Base-by-base conservation (phyloP, 1,140 invertebrate genomes). In the Philopotamus ludificatus region DNA sequence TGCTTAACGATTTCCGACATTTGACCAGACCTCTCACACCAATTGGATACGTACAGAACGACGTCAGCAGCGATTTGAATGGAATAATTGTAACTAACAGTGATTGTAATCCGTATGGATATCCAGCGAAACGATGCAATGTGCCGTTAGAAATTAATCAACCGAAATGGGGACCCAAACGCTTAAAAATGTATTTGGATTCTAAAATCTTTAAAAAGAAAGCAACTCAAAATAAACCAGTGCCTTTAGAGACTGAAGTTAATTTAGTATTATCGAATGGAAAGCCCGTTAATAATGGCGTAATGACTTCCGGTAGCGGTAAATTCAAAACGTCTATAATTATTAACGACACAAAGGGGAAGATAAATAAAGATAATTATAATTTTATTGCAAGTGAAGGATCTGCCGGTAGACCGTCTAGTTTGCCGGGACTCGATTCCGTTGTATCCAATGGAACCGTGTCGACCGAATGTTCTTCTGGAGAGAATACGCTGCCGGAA, bases 41-140 rank as follows among this genome's bases (percentile, higher is more conserved):
- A 0, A 85, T 91, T 70, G 87, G 89, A 0, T 91, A 88, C 68
- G 80, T 91, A 0, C 89, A 89, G 71, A 92, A 92, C 72, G 87
- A 87, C 15, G 88, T 90, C n/a, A 85, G 82, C 60, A 28, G 44
- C 20, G 54, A 57, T 15, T 18, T 26, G 1, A 57, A 66, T 44
- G 44, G 16, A 8, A 34, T 25, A 75, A 74, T 28, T 54, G 65
- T 45, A 51, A 66, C 39, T 65, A 76, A 22, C 79, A 82, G 4
- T 81, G 53, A 57, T 16, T 53, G 86, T 62, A 82, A 85, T 63
- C 84, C 85, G 10, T 85, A 86, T 63, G 78, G 76, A 1, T 71
- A 74, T 60, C 72, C 67, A 1, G 75, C 74, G 0, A 79, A 80
- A 70, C 71, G 77, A 49, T 79, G 77, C 0, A 80, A 81, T 62